A percentile compares a stretch with the other conserved stretches of the same genome.
These are phyloP conservation scores for Tetranychus piercei DNA, from an alignment of 2,888 invertebrate genomes.

Conservation along the genomic window DNA sequence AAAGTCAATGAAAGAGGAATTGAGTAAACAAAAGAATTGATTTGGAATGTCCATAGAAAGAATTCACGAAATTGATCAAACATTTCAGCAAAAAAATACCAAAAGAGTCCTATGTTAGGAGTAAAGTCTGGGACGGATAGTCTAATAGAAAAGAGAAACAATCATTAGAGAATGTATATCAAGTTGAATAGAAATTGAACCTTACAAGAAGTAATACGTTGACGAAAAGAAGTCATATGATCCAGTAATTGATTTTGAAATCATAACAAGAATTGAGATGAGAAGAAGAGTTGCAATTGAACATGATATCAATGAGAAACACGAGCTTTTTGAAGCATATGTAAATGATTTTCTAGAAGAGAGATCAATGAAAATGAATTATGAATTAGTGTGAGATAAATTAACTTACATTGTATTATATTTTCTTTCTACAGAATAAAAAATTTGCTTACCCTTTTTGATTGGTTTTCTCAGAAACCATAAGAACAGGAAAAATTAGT, in stretches of 20 bases:
- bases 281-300: conserved; percentile 37
- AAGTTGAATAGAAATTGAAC: conserved; percentile 25
- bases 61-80: conserved; percentile 92
- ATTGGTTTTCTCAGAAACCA: conserved; percentile 39
- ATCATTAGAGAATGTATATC: background rate
- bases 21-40: conserved; percentile 79
- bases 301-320: background rate
- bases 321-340: background rate
- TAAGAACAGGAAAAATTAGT: conserved; percentile 58
- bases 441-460: background rate
- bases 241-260: conserved; percentile 47
- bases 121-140: conserved; percentile 76
- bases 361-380: background rate
- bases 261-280: conserved; percentile 41
- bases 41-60: conserved; percentile 89
- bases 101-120: conserved; percentile 92
- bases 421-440: background rate
- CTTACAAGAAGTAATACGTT: conserved; percentile 65
- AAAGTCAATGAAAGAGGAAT: conserved; percentile 49
- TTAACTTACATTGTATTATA: background rate
- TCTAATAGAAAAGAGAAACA: conserved; percentile 36
- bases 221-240: conserved; percentile 40
- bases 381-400: background rate
- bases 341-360: background rate
- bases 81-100: conserved; percentile 99